These are phyloP conservation scores for Ifrita kowaldi DNA, from an alignment of 2,113 vertebrate genomes.

Conservation along the genomic window DNA sequence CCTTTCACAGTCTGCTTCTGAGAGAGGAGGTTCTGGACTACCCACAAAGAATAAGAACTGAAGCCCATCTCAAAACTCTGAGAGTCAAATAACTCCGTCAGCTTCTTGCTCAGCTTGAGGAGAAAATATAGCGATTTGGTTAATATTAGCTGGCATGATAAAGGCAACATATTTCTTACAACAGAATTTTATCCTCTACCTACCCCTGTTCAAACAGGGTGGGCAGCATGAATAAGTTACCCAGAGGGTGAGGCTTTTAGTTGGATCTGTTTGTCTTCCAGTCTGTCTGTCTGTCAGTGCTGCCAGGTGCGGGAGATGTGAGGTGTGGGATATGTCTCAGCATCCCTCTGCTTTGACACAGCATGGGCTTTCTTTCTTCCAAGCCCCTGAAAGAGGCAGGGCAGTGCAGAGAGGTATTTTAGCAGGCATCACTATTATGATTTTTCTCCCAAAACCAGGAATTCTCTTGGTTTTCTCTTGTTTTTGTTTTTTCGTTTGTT, in stretches of 20 bases:
- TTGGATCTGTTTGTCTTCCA: neutral
- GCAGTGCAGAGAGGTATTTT: neutral
- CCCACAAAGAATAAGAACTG: neutral
- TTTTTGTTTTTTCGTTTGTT: neutral
- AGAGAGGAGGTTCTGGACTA: neutral
- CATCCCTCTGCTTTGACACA: neutral
- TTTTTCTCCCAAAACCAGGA: neutral
- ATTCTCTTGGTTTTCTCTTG: fast-evolving
- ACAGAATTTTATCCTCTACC: neutral
- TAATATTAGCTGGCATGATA: neutral
- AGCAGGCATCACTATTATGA: neutral
- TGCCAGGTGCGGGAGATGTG: neutral
- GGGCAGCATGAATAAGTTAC: neutral
- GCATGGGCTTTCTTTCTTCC: fast-evolving
- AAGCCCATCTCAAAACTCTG: neutral
- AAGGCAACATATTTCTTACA: neutral
- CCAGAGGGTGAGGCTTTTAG: neutral
- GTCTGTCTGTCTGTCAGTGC: neutral
- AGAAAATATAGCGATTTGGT: neutral
- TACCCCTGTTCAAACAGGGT: neutral
- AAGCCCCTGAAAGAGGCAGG: neutral
- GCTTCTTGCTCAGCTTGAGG: neutral
- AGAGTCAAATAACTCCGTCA: neutral
- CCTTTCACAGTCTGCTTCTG: neutral
- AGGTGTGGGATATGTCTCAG: neutral